Percentiles rank a stretch among this genome's conserved stretches.
Conservation (phyloP, 2,888 invertebrate genomes). For the Merodon equestris region DNA sequence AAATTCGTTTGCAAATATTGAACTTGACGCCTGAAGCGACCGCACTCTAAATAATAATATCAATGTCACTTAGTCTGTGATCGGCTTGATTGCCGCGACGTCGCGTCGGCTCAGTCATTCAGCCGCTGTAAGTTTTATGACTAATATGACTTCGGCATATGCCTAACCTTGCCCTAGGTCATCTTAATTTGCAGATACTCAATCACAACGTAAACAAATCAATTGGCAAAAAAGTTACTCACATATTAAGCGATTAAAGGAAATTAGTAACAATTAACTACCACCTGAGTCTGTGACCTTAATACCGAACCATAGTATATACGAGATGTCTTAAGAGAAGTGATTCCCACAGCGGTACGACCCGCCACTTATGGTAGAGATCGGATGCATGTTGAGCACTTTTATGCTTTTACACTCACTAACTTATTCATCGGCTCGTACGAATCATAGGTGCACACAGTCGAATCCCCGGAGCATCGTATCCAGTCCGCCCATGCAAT, state of each 20-base stretch:
- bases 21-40: constrained; percentile 35
- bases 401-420: too few relatives aligned
- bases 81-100: not conserved
- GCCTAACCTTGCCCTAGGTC: constrained; percentile 53
- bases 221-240: constrained; percentile 11
- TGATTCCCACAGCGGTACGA: not conserved
- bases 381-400: too few relatives aligned
- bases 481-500: not conserved
- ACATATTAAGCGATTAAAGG: constrained; percentile 3
- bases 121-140: too few relatives aligned
- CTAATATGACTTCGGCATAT: constrained; percentile 2
- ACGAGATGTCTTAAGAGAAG: too few relatives aligned
- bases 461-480: not conserved
- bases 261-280: constrained; percentile 4
- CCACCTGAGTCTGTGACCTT: too few relatives aligned
- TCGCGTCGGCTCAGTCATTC: too few relatives aligned
- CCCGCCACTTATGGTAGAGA: not conserved
- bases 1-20: constrained; percentile 46
- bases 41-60: constrained; percentile 5
- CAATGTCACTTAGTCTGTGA: constrained; percentile 8
- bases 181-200: constrained; percentile 38
- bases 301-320: not conserved
- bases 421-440: not conserved
- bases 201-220: constrained; percentile 43
- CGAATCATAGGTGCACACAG: not conserved